Base-by-base conservation (phyloP, 2,797 vertebrate genomes). In the Sebastes itinus region DNA sequence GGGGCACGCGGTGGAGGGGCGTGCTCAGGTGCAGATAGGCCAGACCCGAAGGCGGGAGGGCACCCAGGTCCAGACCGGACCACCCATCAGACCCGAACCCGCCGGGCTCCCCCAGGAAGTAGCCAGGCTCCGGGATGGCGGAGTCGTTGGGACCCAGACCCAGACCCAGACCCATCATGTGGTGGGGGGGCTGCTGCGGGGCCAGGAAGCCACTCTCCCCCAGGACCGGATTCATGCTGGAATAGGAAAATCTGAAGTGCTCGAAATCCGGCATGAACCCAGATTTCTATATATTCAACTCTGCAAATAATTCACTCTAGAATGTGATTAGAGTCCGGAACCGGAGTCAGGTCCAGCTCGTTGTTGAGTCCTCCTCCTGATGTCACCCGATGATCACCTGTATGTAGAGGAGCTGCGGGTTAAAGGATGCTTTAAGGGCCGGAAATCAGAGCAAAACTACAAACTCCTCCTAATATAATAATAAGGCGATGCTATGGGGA, bases 211-310 rank as follows among this genome's bases (percentile, higher is more conserved):
- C 95, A 77, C 95, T 97, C 81, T 96, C 96, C 27, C 96, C 96
- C 88, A 97, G 92, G 65, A 97, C 92, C 83, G 97, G 96, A 94
- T 98, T 97, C 97, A 98, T 98, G 52, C 92, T 95, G 2, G 90
- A 93, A 63, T 93, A 93, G 75, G 95, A 94, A 87, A 95, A 95
- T 82, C 94, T 92, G 87, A 95, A 94, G 84, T 95, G 95, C 93
- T 95, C 93, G 81, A 95, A 93, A 93, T 96, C 95, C 92, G 95
- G 95, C 95, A 96, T 96, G 84, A 95, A 95, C 92, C 79, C 90
- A 54, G 87, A 88, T 86, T 90, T 90, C 25, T 61, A 5, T 16
- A n/a, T 62, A 8, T 74, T 85, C 84, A 80, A 13, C 68, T 60
- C 62, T 2, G 10, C 46, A 85, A 72, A n/a, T 62, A 83, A 89